These are phyloP conservation scores for Diorhabda elongata DNA, from an alignment of 1,140 invertebrate species.

Conservation along the genomic window DNA sequence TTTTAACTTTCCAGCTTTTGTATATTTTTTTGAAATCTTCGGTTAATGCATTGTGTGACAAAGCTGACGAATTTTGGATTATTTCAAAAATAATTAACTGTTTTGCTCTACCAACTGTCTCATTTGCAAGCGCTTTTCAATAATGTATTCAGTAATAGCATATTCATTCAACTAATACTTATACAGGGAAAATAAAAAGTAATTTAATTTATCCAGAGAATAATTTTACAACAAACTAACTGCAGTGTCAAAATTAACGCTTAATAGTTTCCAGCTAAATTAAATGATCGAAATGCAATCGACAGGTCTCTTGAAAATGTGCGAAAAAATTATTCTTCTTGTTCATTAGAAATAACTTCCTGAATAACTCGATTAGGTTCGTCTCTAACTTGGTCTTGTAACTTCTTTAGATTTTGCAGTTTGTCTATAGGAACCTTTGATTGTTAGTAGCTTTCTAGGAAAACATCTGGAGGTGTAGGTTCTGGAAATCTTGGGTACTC, in stretches of 20 bases:
- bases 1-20: too few species aligned
- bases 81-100: too few species aligned
- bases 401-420: background rate
- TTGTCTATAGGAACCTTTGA: background rate
- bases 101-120: too few species aligned
- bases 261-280: background rate
- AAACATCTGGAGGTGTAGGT: background rate
- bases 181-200: conserved; percentile 1
- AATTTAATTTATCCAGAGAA: conserved; percentile 2
- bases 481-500: background rate
- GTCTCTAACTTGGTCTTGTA: background rate
- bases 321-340: too few species aligned
- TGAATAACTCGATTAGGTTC: too few species aligned
- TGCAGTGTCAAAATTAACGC: background rate
- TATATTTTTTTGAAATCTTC: too few species aligned
- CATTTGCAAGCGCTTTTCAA: too few species aligned
- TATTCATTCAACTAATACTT: background rate
- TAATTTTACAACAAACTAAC: background rate
- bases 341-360: background rate
- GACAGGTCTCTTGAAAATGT: background rate
- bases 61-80: too few species aligned
- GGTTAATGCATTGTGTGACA: too few species aligned
- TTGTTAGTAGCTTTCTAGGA: background rate
- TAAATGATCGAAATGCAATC: background rate
- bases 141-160: too few species aligned